Conservation (phyloP, 1,140 invertebrate genomes). For the Solen grandis region DNA sequence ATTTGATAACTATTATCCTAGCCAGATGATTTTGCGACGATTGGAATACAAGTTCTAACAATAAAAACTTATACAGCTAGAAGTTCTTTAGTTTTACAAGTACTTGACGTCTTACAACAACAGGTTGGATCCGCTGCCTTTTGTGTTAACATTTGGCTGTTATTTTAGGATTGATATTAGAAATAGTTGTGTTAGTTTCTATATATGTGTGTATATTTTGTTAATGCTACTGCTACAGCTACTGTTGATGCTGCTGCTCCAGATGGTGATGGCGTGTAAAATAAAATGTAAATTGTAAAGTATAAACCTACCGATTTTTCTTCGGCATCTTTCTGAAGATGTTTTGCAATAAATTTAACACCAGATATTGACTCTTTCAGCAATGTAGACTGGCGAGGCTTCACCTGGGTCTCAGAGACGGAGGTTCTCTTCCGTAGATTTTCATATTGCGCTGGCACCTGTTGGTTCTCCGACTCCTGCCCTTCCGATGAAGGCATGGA, state of each 20-base stretch:
- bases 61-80: not conserved
- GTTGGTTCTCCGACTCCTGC: not conserved
- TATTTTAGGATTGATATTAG: not conserved
- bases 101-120: not conserved
- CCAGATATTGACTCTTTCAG: slow-evolving; percentile 95
- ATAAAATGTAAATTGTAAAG: not conserved
- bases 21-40: too few species aligned
- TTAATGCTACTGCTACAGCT: not conserved
- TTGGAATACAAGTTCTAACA: too few species aligned
- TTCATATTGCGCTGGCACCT: not conserved
- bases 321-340: slow-evolving; percentile 88
- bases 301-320: slow-evolving; percentile 65
- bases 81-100: not conserved
- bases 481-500: not conserved
- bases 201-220: not conserved
- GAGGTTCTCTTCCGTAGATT: not conserved
- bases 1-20: too few species aligned
- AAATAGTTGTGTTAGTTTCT: not conserved
- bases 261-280: not conserved
- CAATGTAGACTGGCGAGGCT: slow-evolving; percentile 83
- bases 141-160: not conserved
- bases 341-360: slow-evolving; percentile 97
- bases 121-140: not conserved
- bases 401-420: not conserved
- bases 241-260: not conserved